Base-by-base conservation (phyloP, 2,888 invertebrate genomes). In the Hemithea aestivaria region DNA sequence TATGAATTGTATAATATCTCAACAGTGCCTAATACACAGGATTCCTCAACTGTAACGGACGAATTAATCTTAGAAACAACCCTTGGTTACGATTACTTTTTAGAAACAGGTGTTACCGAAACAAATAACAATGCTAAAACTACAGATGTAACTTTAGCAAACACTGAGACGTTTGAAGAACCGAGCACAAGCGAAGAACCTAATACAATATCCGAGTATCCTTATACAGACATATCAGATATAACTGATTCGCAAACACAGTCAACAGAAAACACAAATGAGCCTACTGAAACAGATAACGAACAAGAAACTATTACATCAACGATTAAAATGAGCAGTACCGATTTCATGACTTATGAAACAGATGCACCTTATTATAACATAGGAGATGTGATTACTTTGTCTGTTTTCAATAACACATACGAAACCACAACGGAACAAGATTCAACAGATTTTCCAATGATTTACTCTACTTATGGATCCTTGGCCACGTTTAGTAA, bases 1-100 rank as follows among this genome's bases (percentile, higher is more conserved):
- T 53, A 52, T 21, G 45, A 50, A 12, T 59, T 62, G 30, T 59
- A 72, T 31, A 54, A 52, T 36, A 39, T 23, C 22, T 29, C 24
- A 24, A 51, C 40, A 27, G 50, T 39, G 8, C 30, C 9, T 21
- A 33, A 42, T 2, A 30, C 22, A 21, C 20, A 28, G 28, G 10
- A 6, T 6, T 20, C 35, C 9, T 12, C 23, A 2, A 26, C 20
- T 6, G 10, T 8, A n/a, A n/a, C n/a, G n/a, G n/a, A 16, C 29
- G 21, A 21, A 11, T 26, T 27, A 25, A 25, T 21, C 20, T 20
- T 6, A 38, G 22, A 33, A 34, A n/a, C n/a, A n/a, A n/a, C n/a
- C 8, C 23, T 26, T 23, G 24, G 8, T 16, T 8, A 20, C 28
- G 35, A 41, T 2, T 2, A 41, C 2, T 24, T 9, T 5, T 23